A percentile compares a stretch with the other conserved stretches of the same genome.
These are phyloP conservation scores for Diloba caeruleocephala DNA, from an alignment of 2,888 invertebrate genomes.

Conservation along the genomic window DNA sequence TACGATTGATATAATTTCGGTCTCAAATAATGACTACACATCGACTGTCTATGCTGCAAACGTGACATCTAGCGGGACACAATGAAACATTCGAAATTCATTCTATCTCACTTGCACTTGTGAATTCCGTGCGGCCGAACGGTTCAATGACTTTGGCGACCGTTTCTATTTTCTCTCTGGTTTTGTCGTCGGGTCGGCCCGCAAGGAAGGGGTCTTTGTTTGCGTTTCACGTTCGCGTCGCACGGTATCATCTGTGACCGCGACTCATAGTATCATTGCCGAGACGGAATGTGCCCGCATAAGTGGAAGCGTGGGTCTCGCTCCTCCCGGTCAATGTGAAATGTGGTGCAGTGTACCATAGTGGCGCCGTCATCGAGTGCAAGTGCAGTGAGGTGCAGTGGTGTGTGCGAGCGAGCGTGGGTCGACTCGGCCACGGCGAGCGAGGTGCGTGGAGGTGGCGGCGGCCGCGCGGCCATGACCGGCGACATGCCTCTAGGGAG, in stretches of 20 bases:
- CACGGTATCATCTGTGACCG: slow-evolving; percentile 80
- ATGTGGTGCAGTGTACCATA: slow-evolving; percentile 84
- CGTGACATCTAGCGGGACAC: slow-evolving; percentile 72
- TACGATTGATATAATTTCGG: slow-evolving; percentile 54
- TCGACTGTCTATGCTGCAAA: slow-evolving; percentile 16
- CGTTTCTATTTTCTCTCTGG: slow-evolving; percentile 90
- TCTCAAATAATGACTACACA: slow-evolving; percentile 63
- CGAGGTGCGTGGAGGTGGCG: slow-evolving; percentile 84
- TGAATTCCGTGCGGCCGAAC: slow-evolving; percentile 73
- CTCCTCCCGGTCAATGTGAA: slow-evolving; percentile 85
- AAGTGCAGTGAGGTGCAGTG: slow-evolving; percentile 88
- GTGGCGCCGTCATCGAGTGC: slow-evolving; percentile 86
- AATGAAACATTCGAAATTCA: slow-evolving; percentile 34
- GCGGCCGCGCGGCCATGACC: slow-evolving; percentile 87
- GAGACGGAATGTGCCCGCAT: slow-evolving; percentile 88
- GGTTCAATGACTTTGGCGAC: slow-evolving; percentile 89
- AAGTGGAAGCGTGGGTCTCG: slow-evolving; percentile 86
- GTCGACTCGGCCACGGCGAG: slow-evolving; percentile 85
- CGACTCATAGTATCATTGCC: slow-evolving; percentile 80
- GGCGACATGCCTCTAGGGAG: slow-evolving; percentile 88
- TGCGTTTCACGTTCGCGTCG: slow-evolving; percentile 88
- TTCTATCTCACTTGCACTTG: slow-evolving; percentile 82
- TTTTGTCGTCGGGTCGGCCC: slow-evolving; percentile 83
- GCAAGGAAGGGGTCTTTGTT: slow-evolving; percentile 87
- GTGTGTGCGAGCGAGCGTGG: slow-evolving; percentile 82